Conservation (phyloP, 2,888 invertebrate species). For the Lapara coniferarum region DNA sequence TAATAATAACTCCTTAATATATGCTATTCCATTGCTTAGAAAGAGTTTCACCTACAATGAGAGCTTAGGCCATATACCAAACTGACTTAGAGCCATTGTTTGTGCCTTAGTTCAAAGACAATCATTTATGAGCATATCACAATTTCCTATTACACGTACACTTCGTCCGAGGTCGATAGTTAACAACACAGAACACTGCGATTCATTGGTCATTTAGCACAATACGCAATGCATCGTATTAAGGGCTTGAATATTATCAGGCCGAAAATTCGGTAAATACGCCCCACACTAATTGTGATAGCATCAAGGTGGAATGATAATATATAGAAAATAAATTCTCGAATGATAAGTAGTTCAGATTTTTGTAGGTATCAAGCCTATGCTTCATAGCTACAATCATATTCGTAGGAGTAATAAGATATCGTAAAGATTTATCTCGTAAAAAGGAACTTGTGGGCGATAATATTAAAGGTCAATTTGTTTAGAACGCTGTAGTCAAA, state of each 20-base stretch:
- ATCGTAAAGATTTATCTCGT: background rate
- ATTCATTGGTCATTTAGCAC: conserved; percentile 8
- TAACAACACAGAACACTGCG: background rate
- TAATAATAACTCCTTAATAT: too few species aligned
- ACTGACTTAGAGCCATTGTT: too few species aligned
- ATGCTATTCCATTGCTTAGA: too few species aligned
- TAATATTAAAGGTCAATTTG: background rate
- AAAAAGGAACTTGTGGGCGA: background rate
- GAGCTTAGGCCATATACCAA: too few species aligned
- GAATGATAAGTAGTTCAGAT: too few species aligned
- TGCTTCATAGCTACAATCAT: background rate
- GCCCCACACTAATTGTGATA: too few species aligned
- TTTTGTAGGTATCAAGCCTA: too few species aligned
- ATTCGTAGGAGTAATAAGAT: background rate
- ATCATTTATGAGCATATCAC: background rate
- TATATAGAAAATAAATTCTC: too few species aligned
- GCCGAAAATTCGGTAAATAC: background rate
- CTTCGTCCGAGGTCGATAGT: background rate
- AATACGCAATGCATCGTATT: background rate
- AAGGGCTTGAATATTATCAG: background rate
- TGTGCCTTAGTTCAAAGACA: too few species aligned
- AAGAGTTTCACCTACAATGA: too few species aligned
- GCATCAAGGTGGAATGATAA: too few species aligned
- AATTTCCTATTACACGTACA: background rate
- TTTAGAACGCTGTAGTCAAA: background rate